Conservation (phyloP, 2,888 invertebrate genomes). For the Trissolcus japonicus region DNA sequence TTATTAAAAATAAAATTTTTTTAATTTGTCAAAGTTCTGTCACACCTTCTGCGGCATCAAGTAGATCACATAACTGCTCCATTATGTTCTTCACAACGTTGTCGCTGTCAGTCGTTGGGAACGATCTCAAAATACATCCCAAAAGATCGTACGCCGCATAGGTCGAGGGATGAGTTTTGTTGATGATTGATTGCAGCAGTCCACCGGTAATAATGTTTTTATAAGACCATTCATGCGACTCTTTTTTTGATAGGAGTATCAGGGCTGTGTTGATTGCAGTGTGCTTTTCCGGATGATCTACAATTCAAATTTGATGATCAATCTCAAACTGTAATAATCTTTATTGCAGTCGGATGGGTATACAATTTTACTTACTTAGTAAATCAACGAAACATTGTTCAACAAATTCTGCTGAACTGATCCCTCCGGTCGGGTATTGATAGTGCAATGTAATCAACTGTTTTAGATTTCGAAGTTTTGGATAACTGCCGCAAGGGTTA, state of each 20-base stretch:
- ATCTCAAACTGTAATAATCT: neutral
- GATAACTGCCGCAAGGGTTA: constrained; percentile 53
- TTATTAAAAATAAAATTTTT: neutral
- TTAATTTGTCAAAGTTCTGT: neutral
- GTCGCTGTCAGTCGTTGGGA: constrained; percentile 61
- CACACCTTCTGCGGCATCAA: constrained; percentile 62
- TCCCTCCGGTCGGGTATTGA: constrained; percentile 71
- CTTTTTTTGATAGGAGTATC: constrained; percentile 74
- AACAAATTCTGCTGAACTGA: constrained; percentile 65
- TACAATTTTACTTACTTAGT: constrained; percentile 64
- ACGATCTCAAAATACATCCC: constrained; percentile 68
- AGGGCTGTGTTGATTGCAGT: constrained; percentile 64
- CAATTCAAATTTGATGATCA: constrained; percentile 19
- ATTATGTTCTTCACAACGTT: constrained; percentile 59
- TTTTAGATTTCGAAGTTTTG: constrained; percentile 70
- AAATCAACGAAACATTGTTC: constrained; percentile 70
- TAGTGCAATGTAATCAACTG: constrained; percentile 72
- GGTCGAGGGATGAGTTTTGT: constrained; percentile 59
- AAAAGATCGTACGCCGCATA: constrained; percentile 65
- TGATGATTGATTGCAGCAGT: constrained; percentile 66
- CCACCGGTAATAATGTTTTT: constrained; percentile 69
- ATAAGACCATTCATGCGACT: constrained; percentile 72
- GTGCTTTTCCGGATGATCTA: constrained; percentile 58
- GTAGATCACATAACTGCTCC: constrained; percentile 66
- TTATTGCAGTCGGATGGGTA: neutral